Evolutionary conservation across 2,888 invertebrate genomes (phyloP).

Genomic region (Drosophila stalkeri): DNA sequence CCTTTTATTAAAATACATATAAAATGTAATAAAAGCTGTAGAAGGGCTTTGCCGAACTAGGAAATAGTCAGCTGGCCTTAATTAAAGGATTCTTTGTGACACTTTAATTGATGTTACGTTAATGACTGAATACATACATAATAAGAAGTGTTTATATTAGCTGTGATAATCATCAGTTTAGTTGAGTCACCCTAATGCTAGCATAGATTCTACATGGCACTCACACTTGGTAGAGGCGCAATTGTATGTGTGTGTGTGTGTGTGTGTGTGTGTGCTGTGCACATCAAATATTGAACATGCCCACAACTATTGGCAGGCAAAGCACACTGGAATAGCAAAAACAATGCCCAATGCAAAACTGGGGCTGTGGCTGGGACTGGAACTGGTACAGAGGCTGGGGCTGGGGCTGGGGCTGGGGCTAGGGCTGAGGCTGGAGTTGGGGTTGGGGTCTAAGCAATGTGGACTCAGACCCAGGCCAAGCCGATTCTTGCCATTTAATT

Average conservation of each 20-base stretch:
- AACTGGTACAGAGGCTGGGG: constrained; percentile 15
- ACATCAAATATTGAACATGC: constrained; percentile 77
- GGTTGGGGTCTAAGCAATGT: constrained; percentile 19
- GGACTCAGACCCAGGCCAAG: constrained; percentile 10
- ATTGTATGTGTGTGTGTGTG: background rate
- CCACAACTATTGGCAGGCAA: constrained; percentile 70
- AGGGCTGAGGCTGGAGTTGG: constrained; percentile 18
- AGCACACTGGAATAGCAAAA: constrained; percentile 22
- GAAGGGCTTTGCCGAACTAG: background rate
- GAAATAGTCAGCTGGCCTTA: background rate
- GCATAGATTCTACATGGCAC: constrained; percentile 18
- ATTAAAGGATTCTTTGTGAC: constrained; percentile 24
- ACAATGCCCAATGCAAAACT: constrained; percentile 48
- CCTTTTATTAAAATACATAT: constrained; percentile 13
- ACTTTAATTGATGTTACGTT: constrained; percentile 37
- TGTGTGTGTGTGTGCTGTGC: constrained; percentile 27
- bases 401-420: constrained; percentile 33
- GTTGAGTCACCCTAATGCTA: constrained; percentile 55
- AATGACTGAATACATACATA: constrained; percentile 29
- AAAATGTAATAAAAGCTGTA: constrained; percentile 6
- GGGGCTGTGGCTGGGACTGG: constrained; percentile 43
- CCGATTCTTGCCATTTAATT: constrained; percentile 53
- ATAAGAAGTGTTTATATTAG: constrained; percentile 19
- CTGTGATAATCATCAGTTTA: constrained; percentile 42
- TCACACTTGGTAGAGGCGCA: background rate